These are phyloP conservation scores for Dendrocincla tyrannina DNA, from an alignment of 2,797 vertebrate species.

Conservation along the genomic window DNA sequence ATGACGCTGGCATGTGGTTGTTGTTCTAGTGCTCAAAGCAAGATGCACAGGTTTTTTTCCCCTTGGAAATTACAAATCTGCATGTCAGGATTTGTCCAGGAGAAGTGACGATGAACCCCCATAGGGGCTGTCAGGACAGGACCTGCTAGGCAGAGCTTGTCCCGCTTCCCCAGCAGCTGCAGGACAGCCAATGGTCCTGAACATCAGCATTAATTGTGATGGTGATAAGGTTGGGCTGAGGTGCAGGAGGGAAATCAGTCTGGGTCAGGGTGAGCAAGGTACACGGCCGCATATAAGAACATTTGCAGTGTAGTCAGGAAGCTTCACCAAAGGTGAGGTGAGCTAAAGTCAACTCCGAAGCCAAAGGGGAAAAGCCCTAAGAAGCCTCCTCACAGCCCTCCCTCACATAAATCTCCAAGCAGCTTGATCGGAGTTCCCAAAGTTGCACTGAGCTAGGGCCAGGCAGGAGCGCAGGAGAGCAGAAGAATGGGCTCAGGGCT, in stretches of 20 bases:
- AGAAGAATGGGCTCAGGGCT: neutral
- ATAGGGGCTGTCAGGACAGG: neutral
- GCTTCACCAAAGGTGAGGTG: neutral
- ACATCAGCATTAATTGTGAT: neutral
- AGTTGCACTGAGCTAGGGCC: neutral
- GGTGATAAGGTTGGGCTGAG: neutral
- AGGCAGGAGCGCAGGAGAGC: neutral
- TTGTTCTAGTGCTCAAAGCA: neutral
- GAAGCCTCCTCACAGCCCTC: neutral
- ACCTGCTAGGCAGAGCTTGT: neutral
- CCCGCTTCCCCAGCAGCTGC: neutral
- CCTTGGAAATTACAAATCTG: neutral
- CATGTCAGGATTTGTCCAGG: neutral
- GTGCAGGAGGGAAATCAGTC: neutral
- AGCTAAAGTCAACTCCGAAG: neutral
- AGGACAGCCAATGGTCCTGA: neutral
- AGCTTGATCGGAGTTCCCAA: neutral
- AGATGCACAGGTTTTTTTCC: neutral
- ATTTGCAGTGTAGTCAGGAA: neutral
- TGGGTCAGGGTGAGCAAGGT: neutral
- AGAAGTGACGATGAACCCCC: neutral
- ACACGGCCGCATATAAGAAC: rapidly evolving
- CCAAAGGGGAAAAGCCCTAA: neutral
- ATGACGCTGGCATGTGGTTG: neutral
- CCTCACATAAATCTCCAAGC: neutral